These are phyloP conservation scores for Falco berigora DNA, from an alignment of 2,797 vertebrate genomes.

Conservation along the genomic window DNA sequence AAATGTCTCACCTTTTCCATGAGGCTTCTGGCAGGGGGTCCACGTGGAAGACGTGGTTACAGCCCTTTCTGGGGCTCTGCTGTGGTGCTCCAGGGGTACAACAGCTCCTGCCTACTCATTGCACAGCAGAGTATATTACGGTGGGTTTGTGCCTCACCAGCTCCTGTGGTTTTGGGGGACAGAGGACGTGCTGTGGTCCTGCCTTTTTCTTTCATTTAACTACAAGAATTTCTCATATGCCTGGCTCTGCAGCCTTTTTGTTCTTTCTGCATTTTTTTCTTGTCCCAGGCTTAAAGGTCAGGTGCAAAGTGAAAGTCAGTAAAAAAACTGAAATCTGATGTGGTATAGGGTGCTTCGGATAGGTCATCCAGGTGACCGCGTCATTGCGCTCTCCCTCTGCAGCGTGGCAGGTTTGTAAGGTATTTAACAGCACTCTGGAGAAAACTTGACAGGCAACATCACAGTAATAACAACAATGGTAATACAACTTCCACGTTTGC, in stretches of 20 bases:
- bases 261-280: background rate
- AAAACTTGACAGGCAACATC: background rate
- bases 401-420: background rate
- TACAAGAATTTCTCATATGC: background rate
- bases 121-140: background rate
- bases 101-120: background rate
- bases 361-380: background rate
- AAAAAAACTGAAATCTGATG: background rate
- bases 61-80: background rate
- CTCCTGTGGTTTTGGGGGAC: background rate
- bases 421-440: background rate
- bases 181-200: background rate
- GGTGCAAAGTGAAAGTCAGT: background rate
- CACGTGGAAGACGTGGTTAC: accelerated
- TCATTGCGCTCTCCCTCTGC: background rate
- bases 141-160: background rate
- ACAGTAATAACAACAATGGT: background rate
- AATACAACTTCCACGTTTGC: background rate
- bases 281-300: background rate
- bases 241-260: background rate
- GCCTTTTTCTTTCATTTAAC: background rate
- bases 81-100: accelerated
- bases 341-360: background rate
- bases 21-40: background rate
- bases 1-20: background rate